Conservation (phyloP, 2,113 vertebrate genomes). For the Siniperca knerii region DNA sequence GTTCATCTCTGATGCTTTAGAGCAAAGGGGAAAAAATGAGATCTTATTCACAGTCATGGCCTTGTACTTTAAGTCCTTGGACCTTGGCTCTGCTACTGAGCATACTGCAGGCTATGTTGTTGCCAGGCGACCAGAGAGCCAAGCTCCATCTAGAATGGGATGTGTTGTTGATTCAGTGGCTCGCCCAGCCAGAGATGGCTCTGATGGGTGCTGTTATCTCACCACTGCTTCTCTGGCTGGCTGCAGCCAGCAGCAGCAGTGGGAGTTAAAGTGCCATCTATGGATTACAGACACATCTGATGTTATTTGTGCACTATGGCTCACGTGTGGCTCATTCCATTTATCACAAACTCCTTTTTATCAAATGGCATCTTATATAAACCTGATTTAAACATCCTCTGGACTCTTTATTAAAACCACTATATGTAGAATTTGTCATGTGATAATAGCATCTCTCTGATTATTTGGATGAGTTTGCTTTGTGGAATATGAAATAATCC, state of each 20-base stretch:
- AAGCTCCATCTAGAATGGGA: constrained; percentile 74
- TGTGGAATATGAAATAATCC: neutral
- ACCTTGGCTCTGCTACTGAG: constrained; percentile 53
- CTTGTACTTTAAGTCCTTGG: constrained; percentile 62
- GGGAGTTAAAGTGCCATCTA: constrained; percentile 27
- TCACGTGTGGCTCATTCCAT: neutral
- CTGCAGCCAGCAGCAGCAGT: constrained; percentile 11
- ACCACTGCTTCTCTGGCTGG: constrained; percentile 47
- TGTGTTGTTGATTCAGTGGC: constrained; percentile 79
- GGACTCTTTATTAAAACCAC: neutral
- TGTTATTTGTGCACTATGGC: neutral
- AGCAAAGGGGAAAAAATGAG: neutral
- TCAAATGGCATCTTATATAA: neutral
- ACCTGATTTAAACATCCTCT: neutral
- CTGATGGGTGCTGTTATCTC: constrained; percentile 74
- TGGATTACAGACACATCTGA: constrained; percentile 29
- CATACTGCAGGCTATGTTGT: constrained; percentile 70
- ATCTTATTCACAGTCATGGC: constrained; percentile 63
- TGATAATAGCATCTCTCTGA: neutral
- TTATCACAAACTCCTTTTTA: neutral
- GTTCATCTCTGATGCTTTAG: constrained; percentile 23
- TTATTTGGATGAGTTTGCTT: neutral
- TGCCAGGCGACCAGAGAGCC: constrained; percentile 81
- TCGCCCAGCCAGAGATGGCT: constrained; percentile 68
- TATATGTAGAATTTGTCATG: neutral